Evolutionary conservation across 2,797 vertebrate genomes (phyloP).

Genomic region (Gambusia yucatana): DNA sequence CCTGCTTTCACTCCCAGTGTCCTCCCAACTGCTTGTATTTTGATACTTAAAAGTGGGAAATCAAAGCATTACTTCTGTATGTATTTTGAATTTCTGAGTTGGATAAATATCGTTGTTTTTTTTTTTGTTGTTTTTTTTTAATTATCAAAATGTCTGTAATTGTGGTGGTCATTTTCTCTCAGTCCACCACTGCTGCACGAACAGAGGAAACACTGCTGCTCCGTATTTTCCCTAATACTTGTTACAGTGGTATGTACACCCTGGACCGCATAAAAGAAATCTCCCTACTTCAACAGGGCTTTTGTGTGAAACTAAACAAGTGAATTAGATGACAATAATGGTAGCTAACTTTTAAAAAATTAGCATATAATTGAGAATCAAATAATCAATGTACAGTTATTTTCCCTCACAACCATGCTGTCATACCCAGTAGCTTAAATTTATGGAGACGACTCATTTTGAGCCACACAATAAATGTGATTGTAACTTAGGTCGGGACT

Average conservation of each 20-base stretch:
- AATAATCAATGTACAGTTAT: constrained; percentile 27
- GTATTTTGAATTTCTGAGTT: constrained; percentile 58
- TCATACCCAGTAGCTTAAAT: constrained; percentile 41
- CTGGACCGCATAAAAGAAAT: constrained; percentile 46
- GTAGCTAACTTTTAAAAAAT: constrained; percentile 43
- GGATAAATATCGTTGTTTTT: constrained; percentile 6
- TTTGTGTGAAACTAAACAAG: constrained; percentile 40
- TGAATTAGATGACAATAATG: constrained; percentile 37
- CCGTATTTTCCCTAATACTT: constrained; percentile 50
- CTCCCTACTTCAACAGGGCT: constrained; percentile 22
- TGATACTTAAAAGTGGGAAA: constrained; percentile 57
- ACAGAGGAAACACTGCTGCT: constrained; percentile 56
- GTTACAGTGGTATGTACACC: constrained; percentile 44
- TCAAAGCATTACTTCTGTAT: constrained; percentile 53
- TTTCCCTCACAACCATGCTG: constrained; percentile 42
- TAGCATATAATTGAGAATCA: constrained; percentile 41
- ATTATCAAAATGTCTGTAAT: constrained; percentile 41
- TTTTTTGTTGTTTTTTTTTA: constrained; percentile 11
- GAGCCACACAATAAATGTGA: constrained; percentile 49
- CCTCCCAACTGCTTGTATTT: constrained; percentile 65
- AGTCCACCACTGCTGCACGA: constrained; percentile 58
- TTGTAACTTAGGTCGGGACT: constrained; percentile 58
- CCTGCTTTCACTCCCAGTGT: constrained; percentile 53
- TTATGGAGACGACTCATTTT: constrained; percentile 48
- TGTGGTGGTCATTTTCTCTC: constrained; percentile 50